Evolutionary conservation across 1,140 invertebrate species (phyloP).

Genomic region (Oncopodura yosiiana): DNA sequence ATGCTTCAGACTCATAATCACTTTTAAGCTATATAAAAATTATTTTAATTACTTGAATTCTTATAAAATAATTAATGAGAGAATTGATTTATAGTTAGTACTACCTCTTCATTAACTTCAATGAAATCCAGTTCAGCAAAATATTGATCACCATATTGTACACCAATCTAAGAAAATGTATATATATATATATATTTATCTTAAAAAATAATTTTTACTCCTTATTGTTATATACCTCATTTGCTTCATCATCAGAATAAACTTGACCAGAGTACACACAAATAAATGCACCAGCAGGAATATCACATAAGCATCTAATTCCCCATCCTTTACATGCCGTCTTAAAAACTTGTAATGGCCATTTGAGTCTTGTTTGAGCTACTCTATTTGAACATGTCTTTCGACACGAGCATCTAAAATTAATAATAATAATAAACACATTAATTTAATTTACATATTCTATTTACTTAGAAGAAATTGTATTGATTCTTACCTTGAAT

Average conservation of each 20-base stretch:
- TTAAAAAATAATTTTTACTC: neutral
- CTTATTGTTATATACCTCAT: constrained; percentile 51
- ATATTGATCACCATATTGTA: constrained; percentile 85
- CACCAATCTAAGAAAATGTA: constrained; percentile 51
- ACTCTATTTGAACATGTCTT: constrained; percentile 73
- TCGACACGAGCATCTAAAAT: constrained; percentile 59
- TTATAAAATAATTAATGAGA: no score
- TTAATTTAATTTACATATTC: constrained; percentile 76
- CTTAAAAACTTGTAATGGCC: constrained; percentile 62
- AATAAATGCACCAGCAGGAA: constrained; percentile 83
- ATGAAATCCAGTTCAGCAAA: constrained; percentile 92
- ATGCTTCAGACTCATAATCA: no score
- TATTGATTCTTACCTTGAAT: no score
- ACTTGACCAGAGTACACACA: constrained; percentile 90
- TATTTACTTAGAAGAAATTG: constrained; percentile 82
- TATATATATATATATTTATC: constrained; percentile 6
- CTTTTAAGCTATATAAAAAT: no score
- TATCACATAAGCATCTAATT: constrained; percentile 82
- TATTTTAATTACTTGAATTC: no score
- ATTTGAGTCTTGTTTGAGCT: constrained; percentile 69
- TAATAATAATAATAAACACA: neutral
- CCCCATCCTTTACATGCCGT: constrained; percentile 65
- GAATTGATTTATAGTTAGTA: constrained; percentile 42
- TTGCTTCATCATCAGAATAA: constrained; percentile 76
- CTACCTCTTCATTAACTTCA: constrained; percentile 61